Percentiles rank a stretch among this genome's conserved stretches.
These are phyloP conservation scores for Spermophilus dauricus DNA, from an alignment of 2,113 vertebrate genomes.

Conservation along the genomic window DNA sequence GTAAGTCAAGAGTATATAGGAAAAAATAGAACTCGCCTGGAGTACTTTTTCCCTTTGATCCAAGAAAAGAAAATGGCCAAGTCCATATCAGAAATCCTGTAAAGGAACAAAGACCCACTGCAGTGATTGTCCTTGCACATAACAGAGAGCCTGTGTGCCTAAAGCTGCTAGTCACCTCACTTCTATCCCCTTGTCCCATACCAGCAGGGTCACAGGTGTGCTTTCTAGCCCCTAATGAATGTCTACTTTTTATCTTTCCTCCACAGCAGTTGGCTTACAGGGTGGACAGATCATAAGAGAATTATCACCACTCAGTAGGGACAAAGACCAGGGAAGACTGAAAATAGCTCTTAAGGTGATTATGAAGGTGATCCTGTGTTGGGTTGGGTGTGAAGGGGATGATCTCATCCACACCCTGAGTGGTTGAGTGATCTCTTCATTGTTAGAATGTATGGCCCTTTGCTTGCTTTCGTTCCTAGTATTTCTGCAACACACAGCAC, in stretches of 20 bases:
- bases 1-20: not conserved
- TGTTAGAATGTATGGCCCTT: not conserved
- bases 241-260: slow-evolving; percentile 2
- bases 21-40: slow-evolving; percentile 54
- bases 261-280: not conserved
- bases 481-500: not conserved
- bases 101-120: not conserved
- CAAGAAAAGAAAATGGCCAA: not conserved
- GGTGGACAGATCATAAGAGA: slow-evolving; percentile 29
- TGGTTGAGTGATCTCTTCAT: not conserved
- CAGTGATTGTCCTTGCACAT: not conserved
- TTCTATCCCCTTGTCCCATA: not conserved
- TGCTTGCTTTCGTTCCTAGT: not conserved
- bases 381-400: not conserved
- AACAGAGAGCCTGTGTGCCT: not conserved
- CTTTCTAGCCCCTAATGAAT: not conserved
- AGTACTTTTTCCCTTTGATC: slow-evolving; percentile 62
- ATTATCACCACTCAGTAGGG: not conserved
- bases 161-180: not conserved
- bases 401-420: not conserved
- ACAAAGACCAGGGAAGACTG: not conserved
- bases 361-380: not conserved
- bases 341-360: not conserved
- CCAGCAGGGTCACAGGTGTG: not conserved
- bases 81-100: not conserved